Base-by-base conservation (phyloP, 2,113 vertebrate genomes). In the Panthera uncia region DNA sequence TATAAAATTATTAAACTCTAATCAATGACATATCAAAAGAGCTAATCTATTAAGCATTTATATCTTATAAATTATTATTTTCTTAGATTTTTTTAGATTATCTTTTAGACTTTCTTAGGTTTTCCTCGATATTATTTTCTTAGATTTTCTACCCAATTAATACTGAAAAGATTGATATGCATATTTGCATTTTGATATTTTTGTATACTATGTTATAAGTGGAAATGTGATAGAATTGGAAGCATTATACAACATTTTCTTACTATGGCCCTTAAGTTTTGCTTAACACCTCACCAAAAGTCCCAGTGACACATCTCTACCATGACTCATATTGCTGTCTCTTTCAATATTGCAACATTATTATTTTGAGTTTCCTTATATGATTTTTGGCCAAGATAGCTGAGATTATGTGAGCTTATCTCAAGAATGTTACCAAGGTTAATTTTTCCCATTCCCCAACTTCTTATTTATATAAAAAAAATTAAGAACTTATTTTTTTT, bases 321-420 rank as follows among this genome's bases (percentile, higher is more conserved):
- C n/a, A 27, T 92, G 55, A 84, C 27, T 96, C 92, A 79, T 66
- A 48, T 52, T 97, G 97, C 50, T 97, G 38, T 76, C 41, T 93
- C 36, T 94, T 98, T 94, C 1, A 19, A 95, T 96, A 93, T 93
- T 91, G 33, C 2, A 82, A 4, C 50, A 80, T 89, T 94, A 95
- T 94, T 96, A 95, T 97, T 96, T 97, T 95, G 86, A 57, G 41
- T 83, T 96, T 23, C 16, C 36, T 95, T 91, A 45, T 94, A 80
- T 84, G 78, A 89, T 41, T 97, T 97, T 95, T 96, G 91, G 50
- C 83, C 33, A 85, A 80, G 65, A 95, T 87, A 89, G 31, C 50
- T 93, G 68, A 93, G 74, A 84, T 90, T 81, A 84, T 55, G 41
- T 87, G 73, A 95, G 33, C 3, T 95, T 97, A 97, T 97, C 76